A percentile compares a stretch with the other conserved stretches of the same genome.
Conservation (phyloP, 2,113 vertebrate genomes). For the Eidolon helvum region DNA sequence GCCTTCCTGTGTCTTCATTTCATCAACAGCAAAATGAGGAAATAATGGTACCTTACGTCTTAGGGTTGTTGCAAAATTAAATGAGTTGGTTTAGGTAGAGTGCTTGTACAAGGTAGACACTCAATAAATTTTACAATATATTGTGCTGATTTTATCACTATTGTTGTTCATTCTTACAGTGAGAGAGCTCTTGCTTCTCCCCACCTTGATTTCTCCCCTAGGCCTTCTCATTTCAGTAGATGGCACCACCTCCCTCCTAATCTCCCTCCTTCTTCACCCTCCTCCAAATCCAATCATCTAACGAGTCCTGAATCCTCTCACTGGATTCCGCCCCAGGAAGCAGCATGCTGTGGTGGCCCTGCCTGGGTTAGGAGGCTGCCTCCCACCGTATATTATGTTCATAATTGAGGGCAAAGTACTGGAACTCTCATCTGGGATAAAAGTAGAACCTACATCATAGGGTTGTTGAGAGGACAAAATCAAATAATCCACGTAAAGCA, state of each 20-base stretch:
- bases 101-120: background rate
- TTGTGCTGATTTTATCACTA: background rate
- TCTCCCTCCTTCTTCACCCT: fast-evolving
- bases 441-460: background rate
- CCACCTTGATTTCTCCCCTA: background rate
- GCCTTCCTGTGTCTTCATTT: background rate
- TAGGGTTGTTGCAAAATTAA: background rate
- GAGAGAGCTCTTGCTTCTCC: background rate
- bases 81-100: background rate
- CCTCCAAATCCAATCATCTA: background rate
- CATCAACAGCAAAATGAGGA: background rate
- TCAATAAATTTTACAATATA: background rate
- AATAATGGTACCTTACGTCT: background rate
- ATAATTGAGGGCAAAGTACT: background rate
- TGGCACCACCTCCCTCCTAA: background rate
- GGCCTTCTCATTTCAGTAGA: background rate
- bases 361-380: too few species aligned
- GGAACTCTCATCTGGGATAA: background rate
- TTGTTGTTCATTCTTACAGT: background rate
- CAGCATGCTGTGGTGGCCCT: background rate
- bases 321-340: background rate
- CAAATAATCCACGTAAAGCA: background rate
- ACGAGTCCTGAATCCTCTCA: background rate
- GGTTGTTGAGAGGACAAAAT: background rate
- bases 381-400: too few species aligned